Base-by-base conservation (phyloP, 2,888 invertebrate species). In the Epicampocera succincta region DNA sequence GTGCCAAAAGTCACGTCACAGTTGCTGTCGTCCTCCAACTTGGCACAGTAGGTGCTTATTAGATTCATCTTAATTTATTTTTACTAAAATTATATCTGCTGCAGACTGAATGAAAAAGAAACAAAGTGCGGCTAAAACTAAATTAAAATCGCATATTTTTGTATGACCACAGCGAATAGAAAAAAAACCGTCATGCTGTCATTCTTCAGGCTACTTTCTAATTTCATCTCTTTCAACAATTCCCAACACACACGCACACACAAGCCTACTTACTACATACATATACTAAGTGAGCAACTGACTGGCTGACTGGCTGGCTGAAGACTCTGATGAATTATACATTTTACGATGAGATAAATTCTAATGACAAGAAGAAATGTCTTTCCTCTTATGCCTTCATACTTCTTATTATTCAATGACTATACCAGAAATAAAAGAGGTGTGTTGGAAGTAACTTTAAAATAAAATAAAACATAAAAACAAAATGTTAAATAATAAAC, bases 181-280 rank as follows among this genome's bases (percentile, higher is more conserved):
- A 52, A 38, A 50, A 33, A 25, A 25, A n/a, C n/a, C n/a, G n/a
- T 25, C 33, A 54, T 54, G 73, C 76, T 82, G 82, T 78, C 78
- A 82, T 75, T 82, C 82, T 75, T 42, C 60, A 61, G 74, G 82
- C 82, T 75, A 78, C 82, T 82, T 82, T 82, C 78, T 78, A 82
- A 82, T 78, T 71, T 82, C 74, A 75, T 61, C 42, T 75, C 74
- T 74, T 76, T 61, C 68, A 63, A 48, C 69, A 46, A 63, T 29
- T 38, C 46, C 15, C 63, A 73, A 33, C 56, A 46, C 29, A 60
- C 38, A 2, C 40, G 42, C 29, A 6, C 12, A 33, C 5, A 25
- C 25, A 25, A 25, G 8, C 33, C 3, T 33, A 3, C 1, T 33
- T 8, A 1, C 1, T 33, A 33, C 9, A 9, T 33, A 33, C 1